Evolutionary conservation across 2,888 invertebrate species (phyloP).

Genomic region (Orchesella flavescens): DNA sequence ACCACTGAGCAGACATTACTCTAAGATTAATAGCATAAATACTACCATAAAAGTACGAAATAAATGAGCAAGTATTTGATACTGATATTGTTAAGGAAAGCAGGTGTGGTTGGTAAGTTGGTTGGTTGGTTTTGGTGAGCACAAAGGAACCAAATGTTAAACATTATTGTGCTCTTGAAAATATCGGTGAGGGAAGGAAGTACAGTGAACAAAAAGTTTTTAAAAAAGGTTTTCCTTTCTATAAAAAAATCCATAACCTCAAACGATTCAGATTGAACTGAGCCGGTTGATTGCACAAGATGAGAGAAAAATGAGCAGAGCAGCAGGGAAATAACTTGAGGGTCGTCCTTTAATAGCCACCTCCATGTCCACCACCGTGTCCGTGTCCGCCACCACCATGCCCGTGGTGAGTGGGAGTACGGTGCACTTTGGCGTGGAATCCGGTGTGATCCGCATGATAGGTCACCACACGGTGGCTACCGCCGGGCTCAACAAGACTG

Average conservation of each 20-base stretch:
- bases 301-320: neutral
- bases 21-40: neutral
- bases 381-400: constrained; percentile 58
- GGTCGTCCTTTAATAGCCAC: constrained; percentile 40
- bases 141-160: too few species aligned
- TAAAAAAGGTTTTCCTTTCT: too few species aligned
- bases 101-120: too few species aligned
- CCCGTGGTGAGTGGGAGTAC: constrained; percentile 66
- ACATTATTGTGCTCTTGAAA: too few species aligned
- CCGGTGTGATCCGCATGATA: constrained; percentile 85
- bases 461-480: constrained; percentile 82
- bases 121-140: too few species aligned
- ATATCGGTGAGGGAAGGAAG: too few species aligned
- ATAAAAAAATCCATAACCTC: neutral
- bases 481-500: constrained; percentile 83
- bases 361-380: constrained; percentile 37
- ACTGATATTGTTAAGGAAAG: too few species aligned
- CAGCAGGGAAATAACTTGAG: too few species aligned
- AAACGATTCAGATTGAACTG: neutral
- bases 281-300: constrained; percentile 25
- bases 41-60: neutral
- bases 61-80: neutral
- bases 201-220: too few species aligned
- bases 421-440: constrained; percentile 80
- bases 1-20: neutral